Percentiles rank a stretch among this genome's conserved stretches.
phyloP scores from a whole-genome alignment of 2,113 vertebrate species.

The Sisor rabdophorus region DNA sequence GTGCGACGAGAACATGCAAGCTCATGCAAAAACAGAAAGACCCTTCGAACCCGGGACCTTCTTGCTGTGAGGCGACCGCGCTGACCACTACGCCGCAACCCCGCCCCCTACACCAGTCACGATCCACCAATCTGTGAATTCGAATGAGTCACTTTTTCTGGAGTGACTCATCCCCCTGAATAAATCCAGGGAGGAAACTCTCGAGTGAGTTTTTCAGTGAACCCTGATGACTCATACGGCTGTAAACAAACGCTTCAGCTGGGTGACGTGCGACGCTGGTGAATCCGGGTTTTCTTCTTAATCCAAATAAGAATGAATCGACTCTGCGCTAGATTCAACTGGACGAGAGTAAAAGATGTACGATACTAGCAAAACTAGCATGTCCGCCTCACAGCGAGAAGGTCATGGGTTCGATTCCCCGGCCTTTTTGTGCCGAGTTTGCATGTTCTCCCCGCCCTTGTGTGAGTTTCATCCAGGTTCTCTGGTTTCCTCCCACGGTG shows the following conservation, averaged over 20 bases:
- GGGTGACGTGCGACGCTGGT: not conserved
- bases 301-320: not conserved
- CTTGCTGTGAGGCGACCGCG: no score
- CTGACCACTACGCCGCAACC: no score
- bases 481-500: no score
- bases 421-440: no score
- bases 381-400: no score
- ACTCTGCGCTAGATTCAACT: not conserved
- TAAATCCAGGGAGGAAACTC: not conserved
- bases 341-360: not conserved
- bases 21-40: no score
- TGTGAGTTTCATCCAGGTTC: no score
- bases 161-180: constrained; percentile 27
- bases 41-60: no score
- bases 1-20: no score
- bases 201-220: not conserved
- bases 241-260: not conserved
- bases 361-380: not conserved
- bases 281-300: no score
- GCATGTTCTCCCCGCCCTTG: no score
- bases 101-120: not conserved
- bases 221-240: constrained; percentile 5
- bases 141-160: constrained; percentile 9
- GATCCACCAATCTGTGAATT: not conserved
- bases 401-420: no score